These are phyloP conservation scores for Falco naumanni DNA, from an alignment of 2,797 vertebrate genomes.

Conservation along the genomic window DNA sequence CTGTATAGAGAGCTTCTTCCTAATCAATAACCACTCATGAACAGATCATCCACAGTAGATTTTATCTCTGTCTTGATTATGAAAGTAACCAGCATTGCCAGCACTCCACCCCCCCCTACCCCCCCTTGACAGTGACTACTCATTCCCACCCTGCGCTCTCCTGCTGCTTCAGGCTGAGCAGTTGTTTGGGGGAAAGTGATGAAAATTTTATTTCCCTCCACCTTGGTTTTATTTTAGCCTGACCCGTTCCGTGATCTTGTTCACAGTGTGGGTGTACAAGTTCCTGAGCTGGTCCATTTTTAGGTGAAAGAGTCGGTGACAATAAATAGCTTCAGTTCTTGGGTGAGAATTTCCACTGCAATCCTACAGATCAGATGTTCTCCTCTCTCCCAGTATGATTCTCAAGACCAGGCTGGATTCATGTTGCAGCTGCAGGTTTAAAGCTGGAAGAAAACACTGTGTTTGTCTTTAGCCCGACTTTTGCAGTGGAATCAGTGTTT, in stretches of 20 bases:
- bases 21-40: neutral
- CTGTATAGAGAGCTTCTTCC: neutral
- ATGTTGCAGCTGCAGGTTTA: neutral
- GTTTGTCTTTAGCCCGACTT: neutral
- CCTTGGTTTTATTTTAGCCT: neutral
- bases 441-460: neutral
- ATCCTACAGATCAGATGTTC: neutral
- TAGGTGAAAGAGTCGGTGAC: neutral
- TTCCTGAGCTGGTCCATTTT: neutral
- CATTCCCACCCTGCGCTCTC: neutral
- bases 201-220: neutral
- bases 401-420: neutral
- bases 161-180: neutral
- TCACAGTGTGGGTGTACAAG: neutral
- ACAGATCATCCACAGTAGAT: neutral
- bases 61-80: neutral
- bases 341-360: neutral
- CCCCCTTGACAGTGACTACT: neutral
- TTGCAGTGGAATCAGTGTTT: neutral
- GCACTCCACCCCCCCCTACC: rapidly evolving
- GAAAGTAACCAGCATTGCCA: neutral
- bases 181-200: neutral
- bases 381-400: rapidly evolving
- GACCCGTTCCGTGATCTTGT: rapidly evolving
- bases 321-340: neutral